A percentile compares a stretch with the other conserved stretches of the same genome.
Evolutionary conservation across 2,888 invertebrate species (phyloP).

Genomic region (Campoplex nolae): DNA sequence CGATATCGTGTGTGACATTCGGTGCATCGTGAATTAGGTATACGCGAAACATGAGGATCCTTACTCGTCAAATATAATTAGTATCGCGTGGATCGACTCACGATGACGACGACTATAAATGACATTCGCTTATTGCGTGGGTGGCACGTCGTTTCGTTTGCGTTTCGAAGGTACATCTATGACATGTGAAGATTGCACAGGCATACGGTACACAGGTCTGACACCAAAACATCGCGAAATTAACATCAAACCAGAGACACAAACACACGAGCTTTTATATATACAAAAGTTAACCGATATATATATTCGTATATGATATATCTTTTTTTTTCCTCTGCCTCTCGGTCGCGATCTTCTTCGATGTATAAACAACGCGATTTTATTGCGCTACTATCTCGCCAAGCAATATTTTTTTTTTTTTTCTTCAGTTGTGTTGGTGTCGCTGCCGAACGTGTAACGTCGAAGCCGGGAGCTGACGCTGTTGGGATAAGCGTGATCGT

Average conservation of each 20-base stretch:
- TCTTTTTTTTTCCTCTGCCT: constrained; percentile 68
- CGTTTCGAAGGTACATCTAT: constrained; percentile 65
- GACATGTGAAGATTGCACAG: constrained; percentile 72
- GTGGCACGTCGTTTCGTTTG: constrained; percentile 73
- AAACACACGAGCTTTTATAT: constrained; percentile 51
- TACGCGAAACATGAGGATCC: constrained; percentile 28
- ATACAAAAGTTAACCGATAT: background rate
- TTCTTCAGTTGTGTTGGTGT: constrained; percentile 67
- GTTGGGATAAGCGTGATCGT: constrained; percentile 43
- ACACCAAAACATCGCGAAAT: constrained; percentile 79
- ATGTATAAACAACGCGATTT: constrained; percentile 64
- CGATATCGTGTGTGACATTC: constrained; percentile 13
- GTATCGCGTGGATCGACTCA: constrained; percentile 20
- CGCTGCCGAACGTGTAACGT: constrained; percentile 50
- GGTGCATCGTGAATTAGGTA: constrained; percentile 15
- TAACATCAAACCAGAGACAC: constrained; percentile 79
- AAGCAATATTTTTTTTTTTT: constrained; percentile 78
- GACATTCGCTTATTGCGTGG: constrained; percentile 69
- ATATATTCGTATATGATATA: constrained; percentile 45
- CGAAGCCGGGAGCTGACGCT: constrained; percentile 54
- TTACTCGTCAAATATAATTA: constrained; percentile 35
- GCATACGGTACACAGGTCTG: constrained; percentile 50
- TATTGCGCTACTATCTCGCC: constrained; percentile 54
- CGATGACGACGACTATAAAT: constrained; percentile 56
- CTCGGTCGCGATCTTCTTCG: constrained; percentile 48